Percentiles rank a stretch among this genome's conserved stretches.
Conservation (phyloP, 2,888 invertebrate genomes). For the Chironomus riparius region DNA sequence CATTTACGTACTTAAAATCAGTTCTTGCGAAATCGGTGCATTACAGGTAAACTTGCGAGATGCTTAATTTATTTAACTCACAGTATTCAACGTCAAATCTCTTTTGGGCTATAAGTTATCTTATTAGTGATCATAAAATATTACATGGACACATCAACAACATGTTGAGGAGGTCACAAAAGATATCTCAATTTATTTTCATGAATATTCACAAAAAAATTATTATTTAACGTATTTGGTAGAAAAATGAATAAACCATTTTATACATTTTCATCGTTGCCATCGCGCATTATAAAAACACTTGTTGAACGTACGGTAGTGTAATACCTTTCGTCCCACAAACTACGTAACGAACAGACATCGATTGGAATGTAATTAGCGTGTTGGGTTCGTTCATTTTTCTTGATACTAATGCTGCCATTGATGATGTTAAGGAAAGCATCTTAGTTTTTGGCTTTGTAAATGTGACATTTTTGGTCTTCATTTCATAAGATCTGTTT, state of each 20-base stretch:
- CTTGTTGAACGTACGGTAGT: background rate
- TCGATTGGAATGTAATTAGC: slow-evolving; percentile 9
- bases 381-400: background rate
- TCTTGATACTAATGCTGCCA: background rate
- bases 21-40: no score
- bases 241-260: background rate
- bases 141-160: background rate
- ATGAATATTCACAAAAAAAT: background rate
- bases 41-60: no score
- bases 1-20: no score
- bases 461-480: no score
- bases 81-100: no score
- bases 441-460: background rate
- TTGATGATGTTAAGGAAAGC: background rate
- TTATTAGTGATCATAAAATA: no score
- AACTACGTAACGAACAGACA: background rate
- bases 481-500: background rate
- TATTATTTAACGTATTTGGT: background rate
- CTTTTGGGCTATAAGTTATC: no score
- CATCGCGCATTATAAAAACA: background rate
- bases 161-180: background rate
- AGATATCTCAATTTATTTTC: background rate
- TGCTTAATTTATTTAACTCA: no score
- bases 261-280: background rate
- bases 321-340: background rate